These are phyloP conservation scores for Alligator sinensis DNA, from an alignment of 2,113 vertebrate genomes.

Conservation along the genomic window DNA sequence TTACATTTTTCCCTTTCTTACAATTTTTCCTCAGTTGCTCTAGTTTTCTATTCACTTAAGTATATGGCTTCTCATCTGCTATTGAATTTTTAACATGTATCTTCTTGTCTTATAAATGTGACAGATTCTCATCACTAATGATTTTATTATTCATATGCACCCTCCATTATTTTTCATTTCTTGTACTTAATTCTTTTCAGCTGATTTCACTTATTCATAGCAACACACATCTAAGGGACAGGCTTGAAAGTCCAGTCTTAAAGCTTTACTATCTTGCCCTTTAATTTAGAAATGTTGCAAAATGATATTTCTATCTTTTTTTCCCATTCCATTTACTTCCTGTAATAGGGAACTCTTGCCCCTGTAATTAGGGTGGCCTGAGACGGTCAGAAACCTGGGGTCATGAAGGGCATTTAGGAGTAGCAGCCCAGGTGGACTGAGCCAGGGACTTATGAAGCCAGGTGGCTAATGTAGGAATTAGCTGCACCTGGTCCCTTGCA, in stretches of 20 bases:
- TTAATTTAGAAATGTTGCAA: background rate
- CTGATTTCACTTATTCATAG: background rate
- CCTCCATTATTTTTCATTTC: background rate
- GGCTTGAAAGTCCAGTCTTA: background rate
- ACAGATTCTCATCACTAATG: background rate
- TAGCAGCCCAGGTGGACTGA: no score
- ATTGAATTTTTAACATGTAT: background rate
- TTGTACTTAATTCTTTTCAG: background rate
- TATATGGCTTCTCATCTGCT: background rate
- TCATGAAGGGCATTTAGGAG: no score
- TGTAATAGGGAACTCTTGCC: background rate
- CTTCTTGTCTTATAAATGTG: background rate
- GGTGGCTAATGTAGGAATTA: no score
- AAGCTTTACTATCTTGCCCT: conserved; percentile 21
- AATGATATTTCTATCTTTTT: background rate
- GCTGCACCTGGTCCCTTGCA: no score
- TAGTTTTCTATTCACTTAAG: background rate
- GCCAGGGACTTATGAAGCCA: no score
- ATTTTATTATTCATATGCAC: background rate
- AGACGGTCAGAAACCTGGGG: no score
- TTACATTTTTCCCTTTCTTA: background rate
- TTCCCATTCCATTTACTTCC: background rate
- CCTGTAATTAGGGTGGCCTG: no score
- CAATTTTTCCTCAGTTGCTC: background rate
- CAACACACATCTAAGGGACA: background rate